These are phyloP conservation scores for Drosophila repleta DNA, from an alignment of 1,140 invertebrate species.

Conservation along the genomic window DNA sequence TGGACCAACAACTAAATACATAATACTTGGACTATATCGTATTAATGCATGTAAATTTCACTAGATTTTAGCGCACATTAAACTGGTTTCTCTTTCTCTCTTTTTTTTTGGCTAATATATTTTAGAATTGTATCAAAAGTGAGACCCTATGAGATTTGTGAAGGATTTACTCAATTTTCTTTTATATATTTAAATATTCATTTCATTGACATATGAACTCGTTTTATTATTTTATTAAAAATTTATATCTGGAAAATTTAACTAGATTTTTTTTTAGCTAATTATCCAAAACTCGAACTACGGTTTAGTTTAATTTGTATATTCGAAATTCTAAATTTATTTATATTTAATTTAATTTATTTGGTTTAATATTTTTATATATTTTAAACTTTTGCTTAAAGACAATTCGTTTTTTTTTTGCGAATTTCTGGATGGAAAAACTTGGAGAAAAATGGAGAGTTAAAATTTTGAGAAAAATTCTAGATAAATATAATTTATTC, in stretches of 20 bases:
- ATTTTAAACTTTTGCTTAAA: neutral
- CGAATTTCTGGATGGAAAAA: too few relatives aligned
- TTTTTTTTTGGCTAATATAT: neutral
- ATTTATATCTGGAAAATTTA: too few relatives aligned
- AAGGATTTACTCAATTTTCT: neutral
- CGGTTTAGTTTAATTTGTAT: neutral
- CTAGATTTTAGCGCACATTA: constrained; percentile 37
- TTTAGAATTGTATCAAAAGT: neutral
- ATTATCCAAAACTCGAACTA: too few relatives aligned
- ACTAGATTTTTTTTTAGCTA: too few relatives aligned
- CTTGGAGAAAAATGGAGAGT: too few relatives aligned
- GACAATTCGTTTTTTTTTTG: too few relatives aligned
- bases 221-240: neutral
- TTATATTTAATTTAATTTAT: neutral
- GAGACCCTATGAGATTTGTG: neutral
- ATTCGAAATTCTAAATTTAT: too few relatives aligned
- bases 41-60: constrained; percentile 52
- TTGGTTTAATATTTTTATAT: neutral
- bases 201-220: neutral
- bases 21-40: constrained; percentile 74
- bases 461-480: too few relatives aligned
- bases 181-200: neutral
- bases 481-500: too few relatives aligned
- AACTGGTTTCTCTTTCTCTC: too few relatives aligned
- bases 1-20: constrained; percentile 82